Conservation (phyloP, 1,140 invertebrate genomes). For the Drosophila setifemur region DNA sequence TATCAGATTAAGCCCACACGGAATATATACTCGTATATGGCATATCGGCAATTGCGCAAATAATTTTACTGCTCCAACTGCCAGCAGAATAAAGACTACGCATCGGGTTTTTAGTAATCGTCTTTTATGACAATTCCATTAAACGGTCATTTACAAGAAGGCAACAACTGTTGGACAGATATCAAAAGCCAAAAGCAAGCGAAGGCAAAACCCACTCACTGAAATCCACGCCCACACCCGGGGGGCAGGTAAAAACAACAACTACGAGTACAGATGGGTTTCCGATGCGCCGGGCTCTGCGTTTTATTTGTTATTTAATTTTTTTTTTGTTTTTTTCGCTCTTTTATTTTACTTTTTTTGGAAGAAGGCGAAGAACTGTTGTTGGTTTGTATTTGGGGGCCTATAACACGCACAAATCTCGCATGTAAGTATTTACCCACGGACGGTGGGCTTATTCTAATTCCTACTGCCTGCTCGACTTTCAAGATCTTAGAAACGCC, state of each 20-base stretch:
- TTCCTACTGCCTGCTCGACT: slow-evolving; percentile 25
- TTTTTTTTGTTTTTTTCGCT: background rate
- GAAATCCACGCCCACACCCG: slow-evolving; percentile 27
- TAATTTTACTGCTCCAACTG: background rate
- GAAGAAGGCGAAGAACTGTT: slow-evolving; percentile 4
- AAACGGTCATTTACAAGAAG: slow-evolving; percentile 45
- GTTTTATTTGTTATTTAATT: slow-evolving; percentile 1
- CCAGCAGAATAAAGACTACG: background rate
- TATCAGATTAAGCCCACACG: slow-evolving; percentile 11
- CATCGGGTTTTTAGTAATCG: slow-evolving; percentile 32
- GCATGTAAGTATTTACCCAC: slow-evolving; percentile 20
- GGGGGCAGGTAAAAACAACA: slow-evolving; percentile 7
- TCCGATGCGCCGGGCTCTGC: background rate
- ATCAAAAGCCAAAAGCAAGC: background rate
- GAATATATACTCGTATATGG: background rate
- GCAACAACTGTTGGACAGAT: slow-evolving; percentile 25
- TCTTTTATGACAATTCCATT: slow-evolving; percentile 49
- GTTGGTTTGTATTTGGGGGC: background rate
- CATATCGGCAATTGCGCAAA: background rate
- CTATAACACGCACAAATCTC: slow-evolving; percentile 47
- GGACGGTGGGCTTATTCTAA: slow-evolving; percentile 29
- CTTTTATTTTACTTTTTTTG: background rate
- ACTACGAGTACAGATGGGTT: background rate
- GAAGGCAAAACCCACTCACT: slow-evolving; percentile 12
- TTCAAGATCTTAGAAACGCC: slow-evolving; percentile 16